A percentile compares a stretch with the other conserved stretches of the same genome.
Evolutionary conservation across 2,113 vertebrate species (phyloP).

Genomic region (Rhizomys pruinosus): DNA sequence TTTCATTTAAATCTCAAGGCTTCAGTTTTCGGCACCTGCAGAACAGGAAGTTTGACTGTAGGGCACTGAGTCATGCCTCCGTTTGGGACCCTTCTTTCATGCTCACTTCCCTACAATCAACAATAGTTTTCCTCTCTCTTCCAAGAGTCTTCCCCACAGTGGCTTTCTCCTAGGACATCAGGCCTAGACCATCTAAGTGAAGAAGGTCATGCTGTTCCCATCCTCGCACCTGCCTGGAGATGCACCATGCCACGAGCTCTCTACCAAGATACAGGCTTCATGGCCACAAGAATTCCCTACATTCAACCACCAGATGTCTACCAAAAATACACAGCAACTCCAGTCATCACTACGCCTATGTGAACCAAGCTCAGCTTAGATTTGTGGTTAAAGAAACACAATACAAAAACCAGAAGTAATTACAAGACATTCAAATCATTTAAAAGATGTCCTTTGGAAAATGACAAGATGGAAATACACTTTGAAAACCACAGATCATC

Average conservation of each 20-base stretch:
- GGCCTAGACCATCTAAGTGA: background rate
- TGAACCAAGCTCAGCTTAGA: constrained; percentile 6
- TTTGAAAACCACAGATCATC: constrained; percentile 39
- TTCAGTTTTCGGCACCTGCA: background rate
- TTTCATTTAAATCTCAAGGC: background rate
- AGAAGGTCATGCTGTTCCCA: background rate
- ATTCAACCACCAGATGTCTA: background rate
- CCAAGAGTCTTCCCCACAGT: background rate
- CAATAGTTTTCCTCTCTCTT: background rate
- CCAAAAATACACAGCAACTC: background rate
- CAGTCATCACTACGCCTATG: background rate
- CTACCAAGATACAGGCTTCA: background rate
- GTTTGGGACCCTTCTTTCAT: background rate
- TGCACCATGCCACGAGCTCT: background rate
- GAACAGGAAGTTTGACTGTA: background rate
- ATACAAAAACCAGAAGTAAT: constrained; percentile 11
- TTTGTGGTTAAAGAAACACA: background rate
- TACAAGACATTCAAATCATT: constrained; percentile 19
- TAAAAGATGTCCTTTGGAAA: constrained; percentile 38
- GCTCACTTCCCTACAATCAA: background rate
- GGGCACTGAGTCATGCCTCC: background rate
- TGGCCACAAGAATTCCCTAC: background rate
- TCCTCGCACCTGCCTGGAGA: background rate
- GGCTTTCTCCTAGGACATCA: background rate
- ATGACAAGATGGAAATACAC: background rate